These are phyloP conservation scores for Haliclona indistincta DNA, from an alignment of 37 sponge, comb jelly and placozoan genomes.

Conservation along the genomic window DNA sequence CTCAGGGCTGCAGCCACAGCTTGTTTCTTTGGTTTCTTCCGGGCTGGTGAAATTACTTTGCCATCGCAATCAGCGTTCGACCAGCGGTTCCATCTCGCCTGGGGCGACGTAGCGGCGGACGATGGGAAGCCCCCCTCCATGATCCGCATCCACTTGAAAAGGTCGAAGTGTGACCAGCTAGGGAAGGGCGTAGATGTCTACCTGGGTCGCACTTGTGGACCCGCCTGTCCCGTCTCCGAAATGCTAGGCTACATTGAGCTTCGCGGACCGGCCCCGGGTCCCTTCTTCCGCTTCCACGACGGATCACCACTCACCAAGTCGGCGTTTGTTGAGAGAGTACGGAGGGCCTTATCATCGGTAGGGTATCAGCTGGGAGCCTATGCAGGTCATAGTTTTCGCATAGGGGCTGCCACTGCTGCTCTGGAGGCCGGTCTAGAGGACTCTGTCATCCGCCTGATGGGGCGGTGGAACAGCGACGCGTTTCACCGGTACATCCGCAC, in stretches of 20 bases:
- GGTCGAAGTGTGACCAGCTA: slow-evolving; percentile 13
- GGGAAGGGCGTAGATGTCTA: slow-evolving; percentile 8
- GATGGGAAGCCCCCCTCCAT: background rate
- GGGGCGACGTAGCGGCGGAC: slow-evolving; percentile 8
- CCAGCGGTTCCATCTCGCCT: background rate
- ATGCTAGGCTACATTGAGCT: background rate
- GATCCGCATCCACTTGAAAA: background rate
- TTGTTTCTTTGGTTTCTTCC: slow-evolving; percentile 50
- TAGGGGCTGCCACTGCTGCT: slow-evolving; percentile 38
- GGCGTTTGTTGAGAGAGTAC: background rate
- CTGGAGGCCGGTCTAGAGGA: slow-evolving; percentile 14
- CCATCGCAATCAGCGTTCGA: slow-evolving; percentile 7
- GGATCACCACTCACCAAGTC: slow-evolving; percentile 13
- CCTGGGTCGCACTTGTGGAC: background rate
- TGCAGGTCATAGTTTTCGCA: slow-evolving; percentile 37
- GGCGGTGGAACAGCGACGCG: slow-evolving; percentile 17
- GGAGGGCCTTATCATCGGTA: background rate
- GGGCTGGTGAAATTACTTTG: slow-evolving; percentile 28
- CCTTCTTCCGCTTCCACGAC: slow-evolving; percentile 13
- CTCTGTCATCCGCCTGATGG: slow-evolving; percentile 10
- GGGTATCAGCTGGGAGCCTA: background rate
- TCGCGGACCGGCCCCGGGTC: background rate
- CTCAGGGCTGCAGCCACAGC: slow-evolving; percentile 39
- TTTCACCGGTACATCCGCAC: slow-evolving; percentile 15
- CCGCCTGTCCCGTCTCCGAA: slow-evolving; percentile 2